A percentile compares a stretch with the other conserved stretches of the same genome.
Evolutionary conservation across 2,888 invertebrate genomes (phyloP).

Genomic region (Argynnis bischoffii): DNA sequence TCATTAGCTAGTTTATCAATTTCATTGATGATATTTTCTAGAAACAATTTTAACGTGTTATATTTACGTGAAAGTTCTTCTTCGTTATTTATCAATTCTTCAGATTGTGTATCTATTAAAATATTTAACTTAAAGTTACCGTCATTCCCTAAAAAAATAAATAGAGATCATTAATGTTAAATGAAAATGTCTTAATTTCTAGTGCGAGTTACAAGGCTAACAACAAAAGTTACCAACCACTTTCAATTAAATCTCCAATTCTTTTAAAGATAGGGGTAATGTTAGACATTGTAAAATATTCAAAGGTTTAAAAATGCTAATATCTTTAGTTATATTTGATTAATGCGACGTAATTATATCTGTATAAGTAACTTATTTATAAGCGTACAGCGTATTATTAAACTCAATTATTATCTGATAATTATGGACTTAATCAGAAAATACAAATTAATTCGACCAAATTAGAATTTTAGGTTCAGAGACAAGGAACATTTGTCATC

Average conservation of each 20-base stretch:
- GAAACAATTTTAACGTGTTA: conserved; percentile 61
- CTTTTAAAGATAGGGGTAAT: conserved; percentile 49
- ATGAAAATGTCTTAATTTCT: neutral
- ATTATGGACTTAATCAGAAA: no score
- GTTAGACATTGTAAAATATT: conserved; percentile 41
- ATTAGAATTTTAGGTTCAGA: no score
- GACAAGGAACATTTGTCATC: no score
- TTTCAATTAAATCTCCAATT: conserved; percentile 52
- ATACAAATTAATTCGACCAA: no score
- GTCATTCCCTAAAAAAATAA: conserved; percentile 56
- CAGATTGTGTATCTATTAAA: conserved; percentile 26
- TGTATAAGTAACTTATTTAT: no score
- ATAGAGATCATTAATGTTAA: neutral
- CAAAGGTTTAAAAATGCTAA: neutral
- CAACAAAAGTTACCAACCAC: conserved; percentile 48
- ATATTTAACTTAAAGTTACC: conserved; percentile 50
- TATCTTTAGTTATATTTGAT: no score
- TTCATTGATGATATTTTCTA: conserved; percentile 67
- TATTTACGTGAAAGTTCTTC: conserved; percentile 42
- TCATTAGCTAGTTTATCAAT: conserved; percentile 62
- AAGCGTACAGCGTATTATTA: no score
- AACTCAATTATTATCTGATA: no score
- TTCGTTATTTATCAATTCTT: conserved; percentile 19
- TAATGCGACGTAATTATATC: no score
- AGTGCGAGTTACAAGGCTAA: neutral